Conservation (phyloP, 2,888 invertebrate species). For the Stenotaenia linearis region DNA sequence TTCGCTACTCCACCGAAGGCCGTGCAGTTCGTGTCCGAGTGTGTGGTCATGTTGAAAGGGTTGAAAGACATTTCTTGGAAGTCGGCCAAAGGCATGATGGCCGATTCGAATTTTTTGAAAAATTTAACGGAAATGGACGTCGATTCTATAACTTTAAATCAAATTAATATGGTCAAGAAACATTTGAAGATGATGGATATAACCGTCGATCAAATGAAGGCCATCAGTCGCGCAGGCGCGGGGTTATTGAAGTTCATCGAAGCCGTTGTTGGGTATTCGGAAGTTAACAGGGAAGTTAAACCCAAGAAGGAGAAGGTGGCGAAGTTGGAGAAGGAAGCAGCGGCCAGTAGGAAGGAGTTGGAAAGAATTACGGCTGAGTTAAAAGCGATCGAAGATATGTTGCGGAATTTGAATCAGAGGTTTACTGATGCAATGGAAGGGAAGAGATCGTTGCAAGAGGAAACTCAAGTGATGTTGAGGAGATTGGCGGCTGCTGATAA, state of each 20-base stretch:
- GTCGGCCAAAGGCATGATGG: slow-evolving; percentile 85
- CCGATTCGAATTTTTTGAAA: slow-evolving; percentile 75
- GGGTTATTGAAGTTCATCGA: slow-evolving; percentile 77
- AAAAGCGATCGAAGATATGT: slow-evolving; percentile 61
- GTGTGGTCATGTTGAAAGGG: slow-evolving; percentile 76
- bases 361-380: slow-evolving; percentile 71
- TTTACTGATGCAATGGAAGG: slow-evolving; percentile 69
- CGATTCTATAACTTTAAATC: slow-evolving; percentile 47
- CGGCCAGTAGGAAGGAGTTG: slow-evolving; percentile 53
- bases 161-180: slow-evolving; percentile 46
- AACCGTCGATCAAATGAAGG: slow-evolving; percentile 69
- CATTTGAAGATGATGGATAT: slow-evolving; percentile 43
- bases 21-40: slow-evolving; percentile 83
- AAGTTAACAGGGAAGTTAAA: slow-evolving; percentile 70
- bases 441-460: slow-evolving; percentile 66
- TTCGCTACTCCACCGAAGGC: slow-evolving; percentile 87
- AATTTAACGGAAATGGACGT: slow-evolving; percentile 79
- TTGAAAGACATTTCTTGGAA: slow-evolving; percentile 85
- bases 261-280: slow-evolving; percentile 84
- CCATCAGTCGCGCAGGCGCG: slow-evolving; percentile 76
- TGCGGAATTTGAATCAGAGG: slow-evolving; percentile 63
- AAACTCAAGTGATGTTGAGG: slow-evolving; percentile 73
- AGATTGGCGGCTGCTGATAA: slow-evolving; percentile 79
- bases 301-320: slow-evolving; percentile 63
- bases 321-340: slow-evolving; percentile 37